A percentile compares a stretch with the other conserved stretches of the same genome.
Evolutionary conservation across 2,797 vertebrate genomes (phyloP).

Genomic region (Oryzias dopingdopingensis): DNA sequence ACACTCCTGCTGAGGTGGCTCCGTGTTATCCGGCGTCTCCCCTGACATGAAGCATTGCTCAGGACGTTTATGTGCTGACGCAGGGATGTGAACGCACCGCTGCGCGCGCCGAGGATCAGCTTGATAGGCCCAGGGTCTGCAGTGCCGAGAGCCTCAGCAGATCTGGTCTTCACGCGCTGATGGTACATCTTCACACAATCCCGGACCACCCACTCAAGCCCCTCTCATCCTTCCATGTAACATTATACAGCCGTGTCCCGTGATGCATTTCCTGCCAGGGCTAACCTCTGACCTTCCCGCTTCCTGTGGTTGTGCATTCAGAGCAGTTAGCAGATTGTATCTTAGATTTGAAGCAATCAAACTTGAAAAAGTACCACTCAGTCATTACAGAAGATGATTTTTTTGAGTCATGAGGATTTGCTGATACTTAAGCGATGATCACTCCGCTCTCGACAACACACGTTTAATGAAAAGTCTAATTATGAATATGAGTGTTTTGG

Average conservation of each 20-base stretch:
- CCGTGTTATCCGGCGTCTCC: slow-evolving; percentile 57
- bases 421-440: slow-evolving; percentile 10
- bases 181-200: slow-evolving; percentile 12
- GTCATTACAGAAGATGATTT: slow-evolving; percentile 10
- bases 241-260: slow-evolving; percentile 33
- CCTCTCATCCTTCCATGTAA: slow-evolving; percentile 39
- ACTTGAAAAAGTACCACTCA: slow-evolving; percentile 7
- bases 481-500: too few species aligned
- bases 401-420: slow-evolving; percentile 39
- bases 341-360: slow-evolving; percentile 17
- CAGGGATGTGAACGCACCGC: slow-evolving; percentile 50
- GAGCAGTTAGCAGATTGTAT: slow-evolving; percentile 22
- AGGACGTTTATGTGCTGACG: slow-evolving; percentile 61
- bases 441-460: too few species aligned
- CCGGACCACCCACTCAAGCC: slow-evolving; percentile 44
- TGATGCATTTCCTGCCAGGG: slow-evolving; percentile 52
- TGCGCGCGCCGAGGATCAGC: slow-evolving; percentile 43
- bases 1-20: slow-evolving; percentile 45
- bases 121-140: slow-evolving; percentile 21
- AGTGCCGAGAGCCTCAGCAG: background rate
- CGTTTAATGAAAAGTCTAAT: too few species aligned
- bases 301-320: slow-evolving; percentile 57
- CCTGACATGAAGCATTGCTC: slow-evolving; percentile 66
- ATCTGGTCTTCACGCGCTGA: background rate
- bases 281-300: slow-evolving; percentile 41